Base-by-base conservation (phyloP, 2,888 invertebrate genomes). In the Hedya salicella region DNA sequence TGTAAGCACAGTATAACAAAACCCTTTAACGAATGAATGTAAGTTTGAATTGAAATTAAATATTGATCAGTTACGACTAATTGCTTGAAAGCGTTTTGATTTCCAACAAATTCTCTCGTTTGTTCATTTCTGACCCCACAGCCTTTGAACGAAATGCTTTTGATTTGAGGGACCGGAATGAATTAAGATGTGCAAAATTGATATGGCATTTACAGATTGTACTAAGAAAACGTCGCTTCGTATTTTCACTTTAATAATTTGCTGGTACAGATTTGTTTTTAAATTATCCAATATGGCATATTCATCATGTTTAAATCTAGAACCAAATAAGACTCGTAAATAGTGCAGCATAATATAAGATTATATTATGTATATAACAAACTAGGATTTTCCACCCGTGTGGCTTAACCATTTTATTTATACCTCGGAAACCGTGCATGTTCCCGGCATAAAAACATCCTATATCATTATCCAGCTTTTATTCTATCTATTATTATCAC, bases 71-170 rank as follows among this genome's bases (percentile, higher is more conserved):
- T n/a, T 46, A 11, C 5, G 9, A 11, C 9, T 46, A 46, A 46
- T 46, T 19, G n/a, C n/a, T 53, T 39, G 11, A 36, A 53, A 39
- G 2, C 39, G 13, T 39, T 39, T 39, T 19, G 19, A 39, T 39
- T 30, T 36, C 4, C 11, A 16, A 36, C 5, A 32, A 17, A 14
- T 17, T n/a, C 5, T 52, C 17, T 19, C 19, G 36, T 53, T 53
- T 53, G 19, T 19, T 53, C 39, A 39, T 53, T 36, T 39, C 19
- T 39, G 19, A 39, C 53, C 53, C 19, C 19, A 21, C 52, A 11
- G 53, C 13, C 17, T 39, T 53, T 53, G 39, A 19, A 16, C 8
- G 16, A 5, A 32, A 36, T 32, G 9, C 16, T 13, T 39, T 53
- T 2, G 36, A 53, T 39, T 53, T 2, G 36, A 53, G n/a, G 19